phyloP scores from a whole-genome alignment of 2,797 vertebrate genomes.

The Anabacerthia variegaticeps region DNA sequence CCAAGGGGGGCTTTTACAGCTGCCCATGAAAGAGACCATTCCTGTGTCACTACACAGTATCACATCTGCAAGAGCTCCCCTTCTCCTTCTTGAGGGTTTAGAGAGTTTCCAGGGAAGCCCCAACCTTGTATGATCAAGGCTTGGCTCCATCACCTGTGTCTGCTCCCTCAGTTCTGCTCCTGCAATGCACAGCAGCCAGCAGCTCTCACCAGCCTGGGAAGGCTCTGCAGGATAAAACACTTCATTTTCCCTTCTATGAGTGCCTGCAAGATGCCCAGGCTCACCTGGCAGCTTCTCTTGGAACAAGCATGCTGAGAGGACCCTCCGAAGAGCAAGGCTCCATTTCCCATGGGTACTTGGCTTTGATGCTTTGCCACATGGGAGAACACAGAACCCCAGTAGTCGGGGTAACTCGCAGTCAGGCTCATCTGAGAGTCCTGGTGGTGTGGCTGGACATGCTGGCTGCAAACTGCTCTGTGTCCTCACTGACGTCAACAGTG shows the following conservation, averaged over 20 bases:
- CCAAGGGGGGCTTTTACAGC: not conserved
- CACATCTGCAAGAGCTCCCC: not conserved
- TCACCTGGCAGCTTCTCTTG: not conserved
- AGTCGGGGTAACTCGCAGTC: not conserved
- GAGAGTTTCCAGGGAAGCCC: not conserved
- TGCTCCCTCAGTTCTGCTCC: not conserved
- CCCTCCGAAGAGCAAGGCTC: not conserved
- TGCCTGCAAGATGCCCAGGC: not conserved
- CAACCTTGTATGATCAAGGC: not conserved
- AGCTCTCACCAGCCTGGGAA: not conserved
- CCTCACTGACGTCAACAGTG: fast-evolving
- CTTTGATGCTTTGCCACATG: fast-evolving
- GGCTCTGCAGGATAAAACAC: not conserved
- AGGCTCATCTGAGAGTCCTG: not conserved
- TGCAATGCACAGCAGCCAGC: not conserved
- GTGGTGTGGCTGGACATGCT: not conserved
- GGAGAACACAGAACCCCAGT: not conserved
- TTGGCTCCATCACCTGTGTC: not conserved
- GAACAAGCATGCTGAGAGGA: not conserved
- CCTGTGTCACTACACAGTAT: not conserved
- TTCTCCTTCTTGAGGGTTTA: not conserved
- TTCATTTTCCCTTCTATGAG: not conserved
- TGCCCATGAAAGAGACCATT: not conserved
- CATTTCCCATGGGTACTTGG: not conserved
- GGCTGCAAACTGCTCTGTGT: not conserved